Conservation (phyloP, 1,140 invertebrate species). For the Phortica variegata region DNA sequence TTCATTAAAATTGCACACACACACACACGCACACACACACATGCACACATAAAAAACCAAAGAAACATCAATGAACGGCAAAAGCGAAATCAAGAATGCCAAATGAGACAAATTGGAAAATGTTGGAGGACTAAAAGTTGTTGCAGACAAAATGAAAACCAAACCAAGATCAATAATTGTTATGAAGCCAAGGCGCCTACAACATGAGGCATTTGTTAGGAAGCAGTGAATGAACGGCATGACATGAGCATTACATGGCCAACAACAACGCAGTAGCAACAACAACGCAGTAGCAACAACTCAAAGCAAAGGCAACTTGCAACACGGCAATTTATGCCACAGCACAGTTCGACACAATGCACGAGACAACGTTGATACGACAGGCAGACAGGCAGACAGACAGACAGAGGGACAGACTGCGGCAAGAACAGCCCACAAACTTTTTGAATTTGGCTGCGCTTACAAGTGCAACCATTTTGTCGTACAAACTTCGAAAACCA, state of each 20-base stretch:
- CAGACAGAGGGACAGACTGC: too few species aligned
- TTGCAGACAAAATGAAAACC: conserved; percentile 3
- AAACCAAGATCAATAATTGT: neutral
- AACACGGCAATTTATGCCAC: too few species aligned
- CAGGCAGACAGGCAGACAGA: too few species aligned
- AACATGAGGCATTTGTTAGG: neutral
- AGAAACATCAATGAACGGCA: conserved; percentile 13
- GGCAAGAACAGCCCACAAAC: too few species aligned
- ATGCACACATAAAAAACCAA: too few species aligned
- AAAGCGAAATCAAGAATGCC: conserved; percentile 33
- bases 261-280: conserved; percentile 29
- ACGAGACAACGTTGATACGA: too few species aligned
- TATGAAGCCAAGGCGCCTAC: neutral
- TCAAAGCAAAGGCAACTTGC: too few species aligned
- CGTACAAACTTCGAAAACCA: conserved; percentile 54
- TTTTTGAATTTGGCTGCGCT: conserved; percentile 15
- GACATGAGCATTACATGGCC: conserved; percentile 49
- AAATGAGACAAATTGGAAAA: too few species aligned
- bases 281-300: neutral
- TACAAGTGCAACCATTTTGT: conserved; percentile 57
- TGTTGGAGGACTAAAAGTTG: conserved; percentile 13
- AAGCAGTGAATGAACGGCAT: neutral
- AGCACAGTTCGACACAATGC: too few species aligned
- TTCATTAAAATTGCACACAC: conserved; percentile 5
- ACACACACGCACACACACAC: too few species aligned